These are phyloP conservation scores for Cephus pulcher DNA, from an alignment of 2,888 invertebrate genomes.

Conservation along the genomic window DNA sequence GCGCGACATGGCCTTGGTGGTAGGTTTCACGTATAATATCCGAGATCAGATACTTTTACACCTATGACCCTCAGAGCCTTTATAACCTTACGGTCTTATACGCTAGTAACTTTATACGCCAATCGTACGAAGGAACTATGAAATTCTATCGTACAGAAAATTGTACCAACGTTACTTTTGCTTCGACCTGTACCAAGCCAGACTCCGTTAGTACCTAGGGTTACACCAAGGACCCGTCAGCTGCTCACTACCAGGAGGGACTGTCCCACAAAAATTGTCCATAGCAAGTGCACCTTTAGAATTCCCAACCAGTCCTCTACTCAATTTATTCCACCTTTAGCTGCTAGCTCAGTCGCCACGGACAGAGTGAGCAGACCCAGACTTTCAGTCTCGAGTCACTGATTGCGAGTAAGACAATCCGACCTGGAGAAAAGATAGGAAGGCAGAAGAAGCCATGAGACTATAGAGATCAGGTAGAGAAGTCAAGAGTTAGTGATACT, in stretches of 20 bases:
- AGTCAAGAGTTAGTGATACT: not conserved
- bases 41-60: not conserved
- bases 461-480: constrained; percentile 8
- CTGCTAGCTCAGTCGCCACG: not conserved
- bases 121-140: not conserved
- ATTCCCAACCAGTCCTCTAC: not conserved
- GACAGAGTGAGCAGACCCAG: constrained; percentile 22
- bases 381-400: constrained; percentile 4
- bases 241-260: constrained; percentile 21
- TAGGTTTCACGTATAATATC: constrained; percentile 40
- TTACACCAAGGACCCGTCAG: constrained; percentile 33
- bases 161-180: constrained; percentile 19
- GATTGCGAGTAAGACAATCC: not conserved
- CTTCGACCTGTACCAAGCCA: constrained; percentile 32
- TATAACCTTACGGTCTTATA: not conserved
- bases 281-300: not conserved
- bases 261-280: not conserved
- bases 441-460: constrained; percentile 24
- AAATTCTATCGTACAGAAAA: not conserved
- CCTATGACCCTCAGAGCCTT: not conserved
- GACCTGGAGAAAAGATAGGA: constrained; percentile 14
- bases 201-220: constrained; percentile 29
- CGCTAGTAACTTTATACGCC: not conserved
- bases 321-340: constrained; percentile 1
- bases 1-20: constrained; percentile 64